A percentile compares a stretch with the other conserved stretches of the same genome.
These are phyloP conservation scores for Chirona hameri DNA, from an alignment of 2,888 invertebrate species.

Conservation along the genomic window DNA sequence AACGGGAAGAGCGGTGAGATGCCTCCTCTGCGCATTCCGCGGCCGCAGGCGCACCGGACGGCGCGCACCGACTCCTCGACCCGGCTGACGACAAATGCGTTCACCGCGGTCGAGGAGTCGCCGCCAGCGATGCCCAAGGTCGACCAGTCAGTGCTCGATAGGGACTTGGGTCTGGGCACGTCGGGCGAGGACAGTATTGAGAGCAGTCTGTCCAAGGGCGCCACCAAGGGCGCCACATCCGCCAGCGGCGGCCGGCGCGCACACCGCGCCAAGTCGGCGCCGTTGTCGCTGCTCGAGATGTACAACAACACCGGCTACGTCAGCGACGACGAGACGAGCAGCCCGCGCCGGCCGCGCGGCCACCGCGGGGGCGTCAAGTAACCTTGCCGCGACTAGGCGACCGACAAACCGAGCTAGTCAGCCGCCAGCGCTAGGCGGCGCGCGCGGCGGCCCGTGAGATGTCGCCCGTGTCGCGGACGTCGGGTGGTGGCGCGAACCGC, in stretches of 20 bases:
- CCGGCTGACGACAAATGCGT: constrained; percentile 1
- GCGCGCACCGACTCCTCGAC: background rate
- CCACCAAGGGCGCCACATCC: constrained; percentile 41
- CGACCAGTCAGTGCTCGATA: constrained; percentile 47
- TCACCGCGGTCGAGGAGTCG: constrained; percentile 65
- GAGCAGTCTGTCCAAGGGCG: constrained; percentile 64
- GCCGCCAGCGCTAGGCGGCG: background rate
- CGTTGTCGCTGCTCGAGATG: constrained; percentile 54
- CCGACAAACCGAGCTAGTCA: constrained; percentile 12
- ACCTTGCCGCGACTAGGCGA: background rate
- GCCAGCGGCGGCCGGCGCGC: constrained; percentile 36
- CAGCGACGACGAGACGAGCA: constrained; percentile 43
- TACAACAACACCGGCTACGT: constrained; percentile 58
- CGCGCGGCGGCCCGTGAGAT: background rate
- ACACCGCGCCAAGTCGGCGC: constrained; percentile 34
- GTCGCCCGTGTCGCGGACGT: background rate
- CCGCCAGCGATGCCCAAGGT: constrained; percentile 43
- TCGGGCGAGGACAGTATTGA: constrained; percentile 81
- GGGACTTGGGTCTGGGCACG: constrained; percentile 76
- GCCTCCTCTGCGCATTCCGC: constrained; percentile 31
- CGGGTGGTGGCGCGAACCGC: background rate
- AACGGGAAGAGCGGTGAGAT: constrained; percentile 30
- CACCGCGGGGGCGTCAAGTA: background rate
- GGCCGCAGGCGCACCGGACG: constrained; percentile 30
- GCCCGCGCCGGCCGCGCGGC: constrained; percentile 10